phyloP scores from a whole-genome alignment of 2,888 invertebrate species.

The Meganola albula region DNA sequence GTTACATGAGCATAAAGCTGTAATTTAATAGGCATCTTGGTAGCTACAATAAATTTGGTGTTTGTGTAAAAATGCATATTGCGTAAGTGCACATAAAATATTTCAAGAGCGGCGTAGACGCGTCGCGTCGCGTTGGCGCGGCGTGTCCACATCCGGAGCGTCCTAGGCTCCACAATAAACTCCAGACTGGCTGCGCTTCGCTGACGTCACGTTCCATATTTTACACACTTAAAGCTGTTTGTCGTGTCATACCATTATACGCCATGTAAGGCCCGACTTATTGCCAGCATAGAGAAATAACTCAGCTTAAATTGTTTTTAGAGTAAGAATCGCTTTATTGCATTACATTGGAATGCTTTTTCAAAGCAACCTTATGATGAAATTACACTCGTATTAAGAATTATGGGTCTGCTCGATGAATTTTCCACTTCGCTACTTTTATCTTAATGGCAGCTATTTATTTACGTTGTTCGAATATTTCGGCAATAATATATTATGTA shows the following conservation, averaged over 20 bases:
- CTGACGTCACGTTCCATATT: constrained; percentile 70
- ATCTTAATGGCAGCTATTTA: constrained; percentile 49
- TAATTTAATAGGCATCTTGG: constrained; percentile 11
- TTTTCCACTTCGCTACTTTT: constrained; percentile 34
- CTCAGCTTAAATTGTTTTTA: constrained; percentile 71
- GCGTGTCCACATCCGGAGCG: constrained; percentile 52
- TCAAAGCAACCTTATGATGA: constrained; percentile 51
- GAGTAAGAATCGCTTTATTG: constrained; percentile 48
- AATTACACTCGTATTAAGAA: constrained; percentile 48
- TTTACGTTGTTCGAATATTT: constrained; percentile 40
- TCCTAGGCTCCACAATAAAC: constrained; percentile 56
- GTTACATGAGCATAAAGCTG: constrained; percentile 9
- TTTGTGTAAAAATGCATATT: constrained; percentile 22
- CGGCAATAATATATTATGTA: constrained; percentile 34
- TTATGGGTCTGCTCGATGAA: constrained; percentile 42
- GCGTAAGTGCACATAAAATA: constrained; percentile 32
- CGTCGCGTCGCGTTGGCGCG: constrained; percentile 29
- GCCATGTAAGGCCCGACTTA: constrained; percentile 72
- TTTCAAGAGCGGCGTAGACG: constrained; percentile 30
- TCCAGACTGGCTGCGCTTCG: constrained; percentile 59
- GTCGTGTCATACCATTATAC: constrained; percentile 77
- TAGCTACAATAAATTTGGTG: constrained; percentile 16
- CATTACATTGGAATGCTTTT: constrained; percentile 58
- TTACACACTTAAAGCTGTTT: constrained; percentile 77
- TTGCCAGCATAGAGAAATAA: constrained; percentile 63